These are phyloP conservation scores for Harpegnathos saltator DNA, from an alignment of 1,140 invertebrate genomes.

Conservation along the genomic window DNA sequence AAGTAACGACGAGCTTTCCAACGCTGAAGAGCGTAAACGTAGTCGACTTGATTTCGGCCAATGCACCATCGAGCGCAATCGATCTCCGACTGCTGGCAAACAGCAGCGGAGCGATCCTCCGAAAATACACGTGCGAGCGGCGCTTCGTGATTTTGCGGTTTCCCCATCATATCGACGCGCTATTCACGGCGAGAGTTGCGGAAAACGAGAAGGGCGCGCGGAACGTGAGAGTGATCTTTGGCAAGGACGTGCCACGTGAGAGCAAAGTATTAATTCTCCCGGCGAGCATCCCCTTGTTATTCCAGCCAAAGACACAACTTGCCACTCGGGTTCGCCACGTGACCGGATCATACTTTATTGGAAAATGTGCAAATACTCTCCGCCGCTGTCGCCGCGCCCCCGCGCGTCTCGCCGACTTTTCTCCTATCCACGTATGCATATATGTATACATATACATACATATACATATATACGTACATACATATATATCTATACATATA, in stretches of 20 bases:
- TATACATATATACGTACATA: too few species aligned
- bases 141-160: slow-evolving; percentile 50
- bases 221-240: slow-evolving; percentile 39
- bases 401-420: slow-evolving; percentile 22
- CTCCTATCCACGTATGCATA: slow-evolving; percentile 1
- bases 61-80: too few species aligned
- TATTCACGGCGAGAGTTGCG: slow-evolving; percentile 6
- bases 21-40: too few species aligned
- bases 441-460: too few species aligned
- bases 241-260: slow-evolving; percentile 72
- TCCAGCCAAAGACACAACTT: slow-evolving; percentile 81
- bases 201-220: background rate
- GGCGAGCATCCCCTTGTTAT: slow-evolving; percentile 80
- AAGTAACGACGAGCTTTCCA: too few species aligned
- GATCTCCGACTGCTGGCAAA: too few species aligned
- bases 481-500: too few species aligned
- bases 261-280: slow-evolving; percentile 81
- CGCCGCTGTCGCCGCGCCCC: background rate
- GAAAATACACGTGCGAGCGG: background rate
- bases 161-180: slow-evolving; percentile 30
- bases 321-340: slow-evolving; percentile 79
- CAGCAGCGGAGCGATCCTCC: too few species aligned
- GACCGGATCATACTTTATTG: slow-evolving; percentile 84
- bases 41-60: too few species aligned
- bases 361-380: slow-evolving; percentile 83